Conservation (phyloP, 64 coral and sea anemone species). For the Dendrophyllia cribrosa region DNA sequence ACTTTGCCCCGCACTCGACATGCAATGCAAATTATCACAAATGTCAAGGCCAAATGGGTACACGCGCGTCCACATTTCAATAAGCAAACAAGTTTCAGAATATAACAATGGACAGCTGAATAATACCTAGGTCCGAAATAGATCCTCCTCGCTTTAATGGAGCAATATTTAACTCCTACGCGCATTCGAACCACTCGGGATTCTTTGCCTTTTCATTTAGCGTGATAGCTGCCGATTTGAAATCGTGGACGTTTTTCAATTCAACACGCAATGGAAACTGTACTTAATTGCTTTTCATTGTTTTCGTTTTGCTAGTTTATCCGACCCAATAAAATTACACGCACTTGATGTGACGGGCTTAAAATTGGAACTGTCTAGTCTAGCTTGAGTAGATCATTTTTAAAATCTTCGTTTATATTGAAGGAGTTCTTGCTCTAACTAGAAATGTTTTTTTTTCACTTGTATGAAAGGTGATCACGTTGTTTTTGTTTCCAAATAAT, state of each 20-base stretch:
- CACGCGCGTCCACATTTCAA: not conserved
- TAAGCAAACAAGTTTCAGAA: not conserved
- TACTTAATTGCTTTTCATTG: too few relatives aligned
- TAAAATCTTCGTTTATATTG: too few relatives aligned
- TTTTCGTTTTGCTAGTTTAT: too few relatives aligned
- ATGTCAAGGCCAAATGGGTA: conserved; percentile 17
- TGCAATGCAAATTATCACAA: not conserved
- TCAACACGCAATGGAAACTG: too few relatives aligned
- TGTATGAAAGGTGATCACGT: too few relatives aligned
- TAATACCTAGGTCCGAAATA: not conserved
- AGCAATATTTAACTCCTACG: too few relatives aligned
- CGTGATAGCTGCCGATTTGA: not conserved
- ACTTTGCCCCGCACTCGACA: not conserved
- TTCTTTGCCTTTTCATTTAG: not conserved
- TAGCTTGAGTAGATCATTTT: too few relatives aligned
- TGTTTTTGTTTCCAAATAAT: conserved; percentile 1
- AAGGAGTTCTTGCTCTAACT: too few relatives aligned
- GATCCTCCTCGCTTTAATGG: not conserved
- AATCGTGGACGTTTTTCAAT: not conserved
- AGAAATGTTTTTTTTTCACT: too few relatives aligned
- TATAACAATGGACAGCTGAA: not conserved
- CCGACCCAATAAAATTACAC: too few relatives aligned
- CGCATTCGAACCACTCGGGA: not conserved
- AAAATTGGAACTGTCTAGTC: too few relatives aligned
- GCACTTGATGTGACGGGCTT: too few relatives aligned